A percentile compares a stretch with the other conserved stretches of the same genome.
phyloP scores from a whole-genome alignment of 2,113 vertebrate genomes.

The Nicator chloris region DNA sequence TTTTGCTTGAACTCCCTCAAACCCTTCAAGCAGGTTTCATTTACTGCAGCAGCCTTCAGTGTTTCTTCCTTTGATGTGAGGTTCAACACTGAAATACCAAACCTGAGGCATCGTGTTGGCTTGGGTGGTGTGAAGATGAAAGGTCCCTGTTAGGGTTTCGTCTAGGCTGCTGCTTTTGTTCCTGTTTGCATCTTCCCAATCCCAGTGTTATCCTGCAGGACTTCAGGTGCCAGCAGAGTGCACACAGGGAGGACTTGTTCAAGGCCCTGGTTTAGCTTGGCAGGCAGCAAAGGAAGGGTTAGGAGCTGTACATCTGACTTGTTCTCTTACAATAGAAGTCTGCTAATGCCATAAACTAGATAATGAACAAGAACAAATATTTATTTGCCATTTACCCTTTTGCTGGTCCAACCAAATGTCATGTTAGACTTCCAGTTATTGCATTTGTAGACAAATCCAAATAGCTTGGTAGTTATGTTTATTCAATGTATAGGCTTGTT shows the following conservation, averaged over 20 bases:
- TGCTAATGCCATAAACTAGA: neutral
- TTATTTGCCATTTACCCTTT: constrained; percentile 47
- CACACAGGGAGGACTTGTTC: neutral
- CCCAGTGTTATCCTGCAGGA: neutral
- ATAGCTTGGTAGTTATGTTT: constrained; percentile 39
- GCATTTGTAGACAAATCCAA: constrained; percentile 29
- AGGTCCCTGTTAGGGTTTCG: neutral
- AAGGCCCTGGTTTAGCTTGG: neutral
- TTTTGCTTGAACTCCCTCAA: neutral
- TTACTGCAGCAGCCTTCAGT: neutral
- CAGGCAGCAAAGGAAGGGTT: neutral
- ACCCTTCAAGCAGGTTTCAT: neutral
- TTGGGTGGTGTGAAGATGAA: neutral
- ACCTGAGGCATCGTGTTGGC: neutral
- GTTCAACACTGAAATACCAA: neutral
- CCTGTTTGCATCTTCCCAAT: neutral
- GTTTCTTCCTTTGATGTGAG: neutral
- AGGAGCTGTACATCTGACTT: neutral
- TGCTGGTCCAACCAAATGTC: constrained; percentile 25
- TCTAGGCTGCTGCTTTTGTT: neutral
- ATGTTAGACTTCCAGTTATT: neutral
- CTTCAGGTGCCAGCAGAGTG: neutral
- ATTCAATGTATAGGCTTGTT: constrained; percentile 28
- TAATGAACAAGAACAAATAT: constrained; percentile 23
- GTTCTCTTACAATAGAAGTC: neutral